Base-by-base conservation (phyloP, 2,888 invertebrate genomes). In the Diarsia rubi region DNA sequence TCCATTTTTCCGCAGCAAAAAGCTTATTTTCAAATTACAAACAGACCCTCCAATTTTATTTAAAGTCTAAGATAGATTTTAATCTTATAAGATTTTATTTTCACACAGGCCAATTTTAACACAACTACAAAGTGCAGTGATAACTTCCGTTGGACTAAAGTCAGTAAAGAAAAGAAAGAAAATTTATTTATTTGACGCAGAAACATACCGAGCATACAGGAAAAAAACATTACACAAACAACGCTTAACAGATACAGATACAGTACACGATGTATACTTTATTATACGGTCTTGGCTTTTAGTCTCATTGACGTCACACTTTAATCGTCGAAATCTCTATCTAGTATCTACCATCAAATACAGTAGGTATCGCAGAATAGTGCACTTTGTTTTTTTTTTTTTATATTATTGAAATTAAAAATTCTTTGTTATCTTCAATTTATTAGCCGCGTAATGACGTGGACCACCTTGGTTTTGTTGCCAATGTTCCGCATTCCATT, bases 401-500 rank as follows among this genome's bases (percentile, higher is more conserved):
- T 63, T 65, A 8, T 31, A 31, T 79, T 69, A 78, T 57, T 44
- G 59, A 64, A 59, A 59, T 59, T 52, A 45, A 45, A 69, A 79
- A 75, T 37, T 74, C 49, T 83, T 73, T 78, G n/a, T 75, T 69
- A 62, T 69, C 45, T 64, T 62, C 21, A 60, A 64, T 75, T 70
- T 44, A 19, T 57, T 66, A 57, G 3, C 47, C 65, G 45, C 62
- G 63, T 82, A 75, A 85, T 77, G 49, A 79, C 73, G 67, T 59
- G 14, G 54, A 42, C 59, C 47, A 73, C 63, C 67, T 73, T 64
- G 69, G 62, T 70, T 67, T 63, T 70, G 70, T 31, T 75, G 70
- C 71, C 76, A 82, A 85, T 74, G 45, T 71, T 77, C 70, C 73
- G 73, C 75, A 81, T 82, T 73, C 62, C 63, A 37, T 45, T 27